A percentile compares a stretch with the other conserved stretches of the same genome.
Conservation (phyloP, 1,140 invertebrate species). For the Calephelis nemesis region DNA sequence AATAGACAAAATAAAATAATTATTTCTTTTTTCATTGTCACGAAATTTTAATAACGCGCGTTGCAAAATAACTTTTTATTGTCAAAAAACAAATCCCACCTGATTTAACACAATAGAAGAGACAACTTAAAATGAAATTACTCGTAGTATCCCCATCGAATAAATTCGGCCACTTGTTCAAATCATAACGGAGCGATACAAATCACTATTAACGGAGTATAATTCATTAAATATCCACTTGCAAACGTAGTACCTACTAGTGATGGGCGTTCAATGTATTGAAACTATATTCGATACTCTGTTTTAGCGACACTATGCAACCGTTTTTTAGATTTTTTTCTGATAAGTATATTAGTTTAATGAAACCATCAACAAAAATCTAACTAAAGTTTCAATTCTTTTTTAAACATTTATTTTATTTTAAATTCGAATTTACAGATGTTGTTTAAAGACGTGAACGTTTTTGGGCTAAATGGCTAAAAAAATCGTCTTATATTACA, state of each 20-base stretch:
- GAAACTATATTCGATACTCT: neutral
- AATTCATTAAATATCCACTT: conserved; percentile 74
- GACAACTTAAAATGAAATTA: conserved; percentile 6
- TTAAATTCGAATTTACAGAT: too few relatives aligned
- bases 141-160: conserved; percentile 34
- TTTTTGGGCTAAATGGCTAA: too few relatives aligned
- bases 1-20: too few relatives aligned
- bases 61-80: too few relatives aligned
- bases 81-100: neutral
- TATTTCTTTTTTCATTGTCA: too few relatives aligned
- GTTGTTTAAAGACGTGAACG: too few relatives aligned
- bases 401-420: too few relatives aligned
- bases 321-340: neutral
- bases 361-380: too few relatives aligned
- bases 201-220: conserved; percentile 73
- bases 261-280: conserved; percentile 20
- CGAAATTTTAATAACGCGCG: too few relatives aligned
- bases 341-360: neutral
- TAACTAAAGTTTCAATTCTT: too few relatives aligned
- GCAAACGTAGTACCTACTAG: conserved; percentile 35
- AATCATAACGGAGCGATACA: conserved; percentile 74
- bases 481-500: too few relatives aligned
- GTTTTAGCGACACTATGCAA: neutral
- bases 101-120: neutral
- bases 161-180: conserved; percentile 71